phyloP scores from a whole-genome alignment of 2,113 vertebrate species.

The Larimichthys crocea region DNA sequence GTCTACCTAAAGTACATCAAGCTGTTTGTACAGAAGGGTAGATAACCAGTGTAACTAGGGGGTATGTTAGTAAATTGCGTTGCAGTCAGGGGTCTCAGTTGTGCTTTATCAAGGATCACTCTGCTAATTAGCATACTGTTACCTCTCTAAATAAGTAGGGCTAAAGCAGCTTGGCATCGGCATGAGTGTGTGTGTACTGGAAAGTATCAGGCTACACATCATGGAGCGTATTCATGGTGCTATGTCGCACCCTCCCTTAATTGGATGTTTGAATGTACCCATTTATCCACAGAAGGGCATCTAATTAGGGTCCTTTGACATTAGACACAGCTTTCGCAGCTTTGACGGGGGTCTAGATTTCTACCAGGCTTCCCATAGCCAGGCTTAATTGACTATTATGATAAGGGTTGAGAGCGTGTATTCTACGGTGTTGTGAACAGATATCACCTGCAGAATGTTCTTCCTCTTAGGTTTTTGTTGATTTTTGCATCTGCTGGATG shows the following conservation, averaged over 20 bases:
- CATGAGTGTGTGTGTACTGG: conserved; percentile 13
- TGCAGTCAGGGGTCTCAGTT: conserved; percentile 62
- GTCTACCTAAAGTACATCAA: conserved; percentile 37
- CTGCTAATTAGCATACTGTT: conserved; percentile 71
- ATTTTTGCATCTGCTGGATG: conserved; percentile 21
- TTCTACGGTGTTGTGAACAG: conserved; percentile 36
- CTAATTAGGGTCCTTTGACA: conserved; percentile 81
- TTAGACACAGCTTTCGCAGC: conserved; percentile 55
- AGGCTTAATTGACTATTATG: conserved; percentile 79
- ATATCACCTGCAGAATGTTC: conserved; percentile 47
- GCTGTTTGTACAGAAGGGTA: conserved; percentile 46
- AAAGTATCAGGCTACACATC: conserved; percentile 45
- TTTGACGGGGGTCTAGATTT: conserved; percentile 59
- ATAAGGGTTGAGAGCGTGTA: conserved; percentile 52
- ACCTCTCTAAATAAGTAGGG: conserved; percentile 64
- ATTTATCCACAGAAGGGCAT: conserved; percentile 74
- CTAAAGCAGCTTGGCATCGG: conserved; percentile 39
- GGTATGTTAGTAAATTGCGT: conserved; percentile 48
- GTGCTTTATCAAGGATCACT: conserved; percentile 68
- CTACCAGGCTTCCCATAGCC: conserved; percentile 59
- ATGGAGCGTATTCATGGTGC: conserved; percentile 56
- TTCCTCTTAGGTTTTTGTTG: conserved; percentile 29
- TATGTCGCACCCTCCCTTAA: conserved; percentile 70
- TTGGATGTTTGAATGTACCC: conserved; percentile 80
- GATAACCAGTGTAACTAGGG: conserved; percentile 40